A percentile compares a stretch with the other conserved stretches of the same genome.
Conservation (phyloP, 1,140 invertebrate species). For the Bombus huntii region DNA sequence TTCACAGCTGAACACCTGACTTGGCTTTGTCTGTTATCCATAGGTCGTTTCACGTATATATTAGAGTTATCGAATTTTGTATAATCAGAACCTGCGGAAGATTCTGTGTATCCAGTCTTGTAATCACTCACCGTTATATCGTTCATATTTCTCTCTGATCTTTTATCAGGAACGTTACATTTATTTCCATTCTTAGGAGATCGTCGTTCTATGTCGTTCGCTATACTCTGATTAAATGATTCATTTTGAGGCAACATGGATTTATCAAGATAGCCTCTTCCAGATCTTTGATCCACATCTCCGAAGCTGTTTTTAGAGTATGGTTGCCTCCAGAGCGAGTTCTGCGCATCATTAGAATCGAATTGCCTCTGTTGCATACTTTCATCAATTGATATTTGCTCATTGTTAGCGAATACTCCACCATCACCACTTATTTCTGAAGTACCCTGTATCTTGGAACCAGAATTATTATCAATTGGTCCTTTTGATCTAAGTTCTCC, state of each 20-base stretch:
- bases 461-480: neutral
- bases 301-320: slow-evolving; percentile 34
- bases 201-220: slow-evolving; percentile 16
- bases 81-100: slow-evolving; percentile 7
- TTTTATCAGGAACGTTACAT: slow-evolving; percentile 12
- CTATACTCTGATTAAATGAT: neutral
- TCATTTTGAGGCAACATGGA: slow-evolving; percentile 3
- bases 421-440: neutral
- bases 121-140: slow-evolving; percentile 23
- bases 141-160: slow-evolving; percentile 16
- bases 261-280: slow-evolving; percentile 24
- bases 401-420: neutral
- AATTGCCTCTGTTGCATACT: neutral
- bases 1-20: slow-evolving; percentile 33
- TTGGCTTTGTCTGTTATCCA: slow-evolving; percentile 26
- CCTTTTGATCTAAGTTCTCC: slow-evolving; percentile 6
- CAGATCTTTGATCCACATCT: slow-evolving; percentile 6
- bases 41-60: slow-evolving; percentile 36
- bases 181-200: slow-evolving; percentile 10
- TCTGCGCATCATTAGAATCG: slow-evolving; percentile 7
- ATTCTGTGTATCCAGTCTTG: slow-evolving; percentile 25
- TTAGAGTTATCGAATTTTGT: slow-evolving; percentile 25
- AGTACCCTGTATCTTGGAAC: neutral
- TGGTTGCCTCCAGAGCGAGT: slow-evolving; percentile 2
- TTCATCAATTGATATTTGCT: neutral